These are phyloP conservation scores for Mycetomoellerius zeteki DNA, from an alignment of 1,140 invertebrate species.

Conservation along the genomic window DNA sequence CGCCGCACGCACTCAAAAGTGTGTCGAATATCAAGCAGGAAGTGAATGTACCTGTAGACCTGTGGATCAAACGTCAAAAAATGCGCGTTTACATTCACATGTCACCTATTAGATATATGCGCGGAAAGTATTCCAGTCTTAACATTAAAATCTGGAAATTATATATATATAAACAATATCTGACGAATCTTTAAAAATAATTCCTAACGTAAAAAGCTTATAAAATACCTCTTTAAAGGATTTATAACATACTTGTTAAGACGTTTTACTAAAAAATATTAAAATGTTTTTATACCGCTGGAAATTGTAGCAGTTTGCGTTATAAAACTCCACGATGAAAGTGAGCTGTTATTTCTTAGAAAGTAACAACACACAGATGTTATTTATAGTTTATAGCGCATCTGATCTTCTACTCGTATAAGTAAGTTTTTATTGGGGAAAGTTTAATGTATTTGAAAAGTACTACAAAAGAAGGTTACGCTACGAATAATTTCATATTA, in stretches of 20 bases:
- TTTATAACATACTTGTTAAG: background rate
- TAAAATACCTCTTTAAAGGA: background rate
- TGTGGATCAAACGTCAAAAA: conserved; percentile 1
- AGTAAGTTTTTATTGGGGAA: conserved; percentile 9
- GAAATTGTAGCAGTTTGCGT: background rate
- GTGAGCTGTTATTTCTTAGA: conserved; percentile 16
- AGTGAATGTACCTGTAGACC: conserved; percentile 46
- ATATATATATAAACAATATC: background rate
- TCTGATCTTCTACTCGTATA: background rate
- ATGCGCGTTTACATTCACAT: background rate
- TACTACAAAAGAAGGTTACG: background rate
- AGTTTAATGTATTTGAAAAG: conserved; percentile 4
- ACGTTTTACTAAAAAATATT: background rate
- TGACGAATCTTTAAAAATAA: background rate
- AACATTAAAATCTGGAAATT: background rate
- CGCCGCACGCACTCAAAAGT: conserved; percentile 23
- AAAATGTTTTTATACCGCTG: background rate
- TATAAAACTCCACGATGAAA: background rate
- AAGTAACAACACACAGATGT: background rate
- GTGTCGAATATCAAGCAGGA: conserved; percentile 54
- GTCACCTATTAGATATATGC: background rate
- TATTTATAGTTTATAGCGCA: conserved; percentile 1
- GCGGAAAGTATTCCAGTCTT: background rate
- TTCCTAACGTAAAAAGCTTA: background rate
- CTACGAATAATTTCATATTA: background rate